Percentiles rank a stretch among this genome's conserved stretches.
phyloP scores from a whole-genome alignment of 2,797 vertebrate species.

The Xerus rutilus region DNA sequence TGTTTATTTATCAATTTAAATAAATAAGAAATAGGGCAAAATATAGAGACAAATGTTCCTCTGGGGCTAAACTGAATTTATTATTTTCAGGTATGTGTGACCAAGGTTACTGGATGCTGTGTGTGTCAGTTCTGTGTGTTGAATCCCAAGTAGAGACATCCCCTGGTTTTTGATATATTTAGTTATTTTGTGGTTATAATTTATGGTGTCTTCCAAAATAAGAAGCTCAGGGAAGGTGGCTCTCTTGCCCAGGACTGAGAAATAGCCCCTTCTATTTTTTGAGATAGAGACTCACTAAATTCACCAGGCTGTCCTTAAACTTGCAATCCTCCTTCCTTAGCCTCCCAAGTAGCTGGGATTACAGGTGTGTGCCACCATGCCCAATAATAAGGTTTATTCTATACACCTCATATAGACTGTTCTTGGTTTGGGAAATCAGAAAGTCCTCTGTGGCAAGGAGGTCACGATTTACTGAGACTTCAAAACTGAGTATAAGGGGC shows the following conservation, averaged over 20 bases:
- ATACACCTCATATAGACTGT: not conserved
- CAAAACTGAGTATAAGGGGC: not conserved
- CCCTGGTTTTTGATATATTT: not conserved
- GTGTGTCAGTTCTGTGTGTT: not conserved
- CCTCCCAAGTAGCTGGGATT: too few relatives aligned
- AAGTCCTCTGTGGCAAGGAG: not conserved
- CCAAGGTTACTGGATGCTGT: not conserved
- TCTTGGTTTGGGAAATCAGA: not conserved
- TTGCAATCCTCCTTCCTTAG: too few relatives aligned
- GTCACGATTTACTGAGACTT: not conserved
- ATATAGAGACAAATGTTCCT: not conserved
- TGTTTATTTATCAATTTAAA: slow-evolving; percentile 20
- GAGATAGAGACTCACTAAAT: too few relatives aligned
- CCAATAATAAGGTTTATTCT: not conserved
- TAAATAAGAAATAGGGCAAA: not conserved
- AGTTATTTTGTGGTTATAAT: not conserved
- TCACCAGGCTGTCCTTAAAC: too few relatives aligned
- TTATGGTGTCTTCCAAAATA: not conserved
- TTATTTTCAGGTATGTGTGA: not conserved
- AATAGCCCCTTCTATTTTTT: not conserved
- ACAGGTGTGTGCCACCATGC: too few relatives aligned
- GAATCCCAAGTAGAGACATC: not conserved
- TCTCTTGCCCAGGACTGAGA: not conserved
- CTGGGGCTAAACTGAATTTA: not conserved
- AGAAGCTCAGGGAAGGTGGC: not conserved